Evolutionary conservation across 1,140 invertebrate genomes (phyloP).

Genomic region (Formica exsecta): DNA sequence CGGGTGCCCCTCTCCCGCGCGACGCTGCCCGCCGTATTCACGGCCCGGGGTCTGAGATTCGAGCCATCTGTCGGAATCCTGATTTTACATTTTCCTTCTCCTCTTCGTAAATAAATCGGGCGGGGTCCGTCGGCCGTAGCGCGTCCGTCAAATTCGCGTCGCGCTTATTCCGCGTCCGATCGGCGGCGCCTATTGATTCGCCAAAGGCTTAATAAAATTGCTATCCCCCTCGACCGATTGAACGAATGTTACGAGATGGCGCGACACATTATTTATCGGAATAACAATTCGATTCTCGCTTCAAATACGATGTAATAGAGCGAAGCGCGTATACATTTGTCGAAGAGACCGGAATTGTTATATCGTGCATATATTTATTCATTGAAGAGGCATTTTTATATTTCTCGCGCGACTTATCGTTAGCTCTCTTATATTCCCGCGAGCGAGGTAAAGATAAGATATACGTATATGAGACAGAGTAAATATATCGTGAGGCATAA

Average conservation of each 20-base stretch:
- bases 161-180: neutral
- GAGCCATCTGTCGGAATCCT: conserved; percentile 84
- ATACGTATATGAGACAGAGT: neutral
- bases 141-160: conserved; percentile 36
- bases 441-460: neutral
- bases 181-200: conserved; percentile 41
- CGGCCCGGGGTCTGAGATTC: conserved; percentile 83
- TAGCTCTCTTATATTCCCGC: neutral
- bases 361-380: neutral
- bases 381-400: neutral
- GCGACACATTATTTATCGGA: conserved; percentile 33
- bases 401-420: neutral
- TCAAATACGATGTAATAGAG: neutral
- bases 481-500: neutral
- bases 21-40: conserved; percentile 75
- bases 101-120: conserved; percentile 75
- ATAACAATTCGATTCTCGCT: conserved; percentile 7
- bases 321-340: neutral
- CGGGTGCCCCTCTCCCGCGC: neutral
- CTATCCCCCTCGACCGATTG: neutral
- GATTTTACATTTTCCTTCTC: conserved; percentile 84
- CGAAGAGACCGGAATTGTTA: neutral
- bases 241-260: conserved; percentile 29
- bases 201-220: conserved; percentile 45
- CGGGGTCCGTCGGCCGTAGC: conserved; percentile 40